Conservation (phyloP, 2,888 invertebrate genomes). For the Molorchus minor region DNA sequence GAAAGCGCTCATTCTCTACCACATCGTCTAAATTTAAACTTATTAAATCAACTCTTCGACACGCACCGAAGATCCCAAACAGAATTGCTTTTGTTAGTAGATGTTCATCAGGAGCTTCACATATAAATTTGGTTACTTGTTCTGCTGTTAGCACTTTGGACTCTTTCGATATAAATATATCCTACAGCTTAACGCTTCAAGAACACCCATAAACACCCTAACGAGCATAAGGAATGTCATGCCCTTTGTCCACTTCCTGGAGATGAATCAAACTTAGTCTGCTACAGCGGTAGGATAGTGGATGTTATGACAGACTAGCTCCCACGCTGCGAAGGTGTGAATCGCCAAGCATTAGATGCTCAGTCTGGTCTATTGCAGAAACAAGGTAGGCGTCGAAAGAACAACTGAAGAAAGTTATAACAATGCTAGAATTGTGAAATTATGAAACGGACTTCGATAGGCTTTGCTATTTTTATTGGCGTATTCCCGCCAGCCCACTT, state of each 20-base stretch:
- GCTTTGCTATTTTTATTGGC: constrained; percentile 48
- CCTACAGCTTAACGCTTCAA: constrained; percentile 1
- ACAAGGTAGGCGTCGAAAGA: constrained; percentile 48
- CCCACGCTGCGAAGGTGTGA: constrained; percentile 46
- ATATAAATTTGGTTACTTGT: constrained; percentile 30
- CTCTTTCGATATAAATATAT: background rate
- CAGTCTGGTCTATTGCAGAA: constrained; percentile 47
- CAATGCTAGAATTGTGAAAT: constrained; percentile 56
- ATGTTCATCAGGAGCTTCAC: constrained; percentile 41
- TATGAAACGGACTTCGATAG: constrained; percentile 54
- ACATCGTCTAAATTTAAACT: background rate
- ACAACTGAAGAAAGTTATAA: constrained; percentile 54
- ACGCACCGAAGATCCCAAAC: constrained; percentile 1
- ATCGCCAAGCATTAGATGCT: constrained; percentile 41
- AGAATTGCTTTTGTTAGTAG: constrained; percentile 33
- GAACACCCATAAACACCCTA: too few species aligned
- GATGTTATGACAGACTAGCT: constrained; percentile 34
- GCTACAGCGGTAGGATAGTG: constrained; percentile 24
- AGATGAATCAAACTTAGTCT: constrained; percentile 34
- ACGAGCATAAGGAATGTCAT: too few species aligned
- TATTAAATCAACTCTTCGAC: background rate
- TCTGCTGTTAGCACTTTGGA: constrained; percentile 34
- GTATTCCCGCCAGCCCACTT: constrained; percentile 39
- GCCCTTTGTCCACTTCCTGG: constrained; percentile 31
- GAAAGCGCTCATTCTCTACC: background rate